Evolutionary conservation across 1,140 invertebrate genomes (phyloP).

Genomic region (Drosophila neocordata): DNA sequence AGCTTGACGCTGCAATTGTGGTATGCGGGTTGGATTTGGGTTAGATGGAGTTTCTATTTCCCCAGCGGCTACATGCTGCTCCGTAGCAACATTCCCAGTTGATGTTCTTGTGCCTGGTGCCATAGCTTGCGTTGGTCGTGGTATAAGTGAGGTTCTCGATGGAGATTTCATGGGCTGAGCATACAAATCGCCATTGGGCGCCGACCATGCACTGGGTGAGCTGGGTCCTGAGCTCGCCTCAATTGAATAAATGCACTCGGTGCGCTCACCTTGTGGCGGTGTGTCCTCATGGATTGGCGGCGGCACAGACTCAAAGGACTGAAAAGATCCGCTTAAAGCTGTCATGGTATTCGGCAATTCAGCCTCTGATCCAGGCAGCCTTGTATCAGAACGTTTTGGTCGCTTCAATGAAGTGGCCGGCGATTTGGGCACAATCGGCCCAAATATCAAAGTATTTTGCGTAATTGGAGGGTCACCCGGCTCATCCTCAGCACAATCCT

Average conservation of each 20-base stretch:
- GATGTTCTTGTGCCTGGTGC: neutral
- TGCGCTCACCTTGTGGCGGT: constrained; percentile 68
- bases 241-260: constrained; percentile 70
- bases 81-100: neutral
- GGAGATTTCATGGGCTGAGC: constrained; percentile 68
- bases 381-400: constrained; percentile 5
- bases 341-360: constrained; percentile 6
- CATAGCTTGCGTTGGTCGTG: constrained; percentile 35
- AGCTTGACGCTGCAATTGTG: constrained; percentile 63
- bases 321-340: constrained; percentile 64
- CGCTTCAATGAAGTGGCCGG: constrained; percentile 57
- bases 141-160: constrained; percentile 63
- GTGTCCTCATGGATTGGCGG: constrained; percentile 60
- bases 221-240: constrained; percentile 43
- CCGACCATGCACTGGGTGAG: constrained; percentile 52
- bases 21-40: constrained; percentile 53
- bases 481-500: constrained; percentile 80
- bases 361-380: neutral
- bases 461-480: constrained; percentile 82
- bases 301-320: constrained; percentile 72
- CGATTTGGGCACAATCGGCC: constrained; percentile 83
- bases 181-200: constrained; percentile 67
- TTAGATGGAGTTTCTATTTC: neutral
- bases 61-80: constrained; percentile 20
- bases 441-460: constrained; percentile 84